Evolutionary conservation across 2,113 vertebrate species (phyloP).

Genomic region (Kobus ellipsiprymnus): DNA sequence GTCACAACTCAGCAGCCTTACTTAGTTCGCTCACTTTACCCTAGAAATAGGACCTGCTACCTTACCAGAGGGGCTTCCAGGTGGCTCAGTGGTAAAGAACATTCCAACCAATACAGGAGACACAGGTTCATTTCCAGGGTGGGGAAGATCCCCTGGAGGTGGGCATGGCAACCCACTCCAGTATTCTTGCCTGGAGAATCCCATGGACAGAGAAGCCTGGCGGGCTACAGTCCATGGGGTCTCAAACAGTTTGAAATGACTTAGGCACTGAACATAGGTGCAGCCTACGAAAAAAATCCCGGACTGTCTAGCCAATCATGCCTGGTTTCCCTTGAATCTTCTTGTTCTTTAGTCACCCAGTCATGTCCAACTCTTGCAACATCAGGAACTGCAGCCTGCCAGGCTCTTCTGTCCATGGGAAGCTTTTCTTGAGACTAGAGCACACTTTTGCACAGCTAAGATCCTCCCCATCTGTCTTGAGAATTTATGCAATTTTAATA

Average conservation of each 20-base stretch:
- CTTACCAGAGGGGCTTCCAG: background rate
- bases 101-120: background rate
- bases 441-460: background rate
- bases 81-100: background rate
- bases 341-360: background rate
- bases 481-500: background rate
- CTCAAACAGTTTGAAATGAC: background rate
- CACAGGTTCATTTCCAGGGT: background rate
- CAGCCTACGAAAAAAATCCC: background rate
- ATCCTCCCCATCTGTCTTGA: background rate
- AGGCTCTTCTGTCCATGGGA: background rate
- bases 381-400: background rate
- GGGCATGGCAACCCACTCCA: background rate
- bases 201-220: background rate
- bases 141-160: background rate
- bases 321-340: background rate
- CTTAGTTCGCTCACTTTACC: background rate
- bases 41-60: background rate
- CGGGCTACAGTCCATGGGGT: fast-evolving
- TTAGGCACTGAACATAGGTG: background rate
- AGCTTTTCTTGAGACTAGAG: background rate
- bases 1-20: background rate
- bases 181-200: background rate
- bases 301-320: fast-evolving
- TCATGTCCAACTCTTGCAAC: background rate